Conservation (phyloP, 53 echinoderm and acorn worm species). For the Paracentrotus lividus region DNA sequence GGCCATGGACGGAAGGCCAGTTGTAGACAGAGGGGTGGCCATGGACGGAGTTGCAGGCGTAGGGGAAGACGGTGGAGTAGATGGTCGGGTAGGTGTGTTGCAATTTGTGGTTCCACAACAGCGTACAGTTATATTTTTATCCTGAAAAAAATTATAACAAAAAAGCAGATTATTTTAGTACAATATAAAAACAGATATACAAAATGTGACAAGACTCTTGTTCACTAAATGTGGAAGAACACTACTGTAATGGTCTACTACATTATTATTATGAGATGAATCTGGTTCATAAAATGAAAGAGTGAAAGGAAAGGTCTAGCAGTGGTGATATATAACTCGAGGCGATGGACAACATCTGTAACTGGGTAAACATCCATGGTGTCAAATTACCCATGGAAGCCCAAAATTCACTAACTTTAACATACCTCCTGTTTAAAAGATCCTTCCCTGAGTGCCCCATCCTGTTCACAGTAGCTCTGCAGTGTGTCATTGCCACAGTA, state of each 20-base stretch:
- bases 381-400: no score
- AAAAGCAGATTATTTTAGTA: not conserved
- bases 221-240: not conserved
- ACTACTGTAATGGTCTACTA: not conserved
- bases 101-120: slow-evolving; percentile 12
- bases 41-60: not conserved
- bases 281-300: no score
- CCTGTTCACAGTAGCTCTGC: not conserved
- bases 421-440: not conserved
- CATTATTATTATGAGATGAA: not conserved
- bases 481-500: slow-evolving; percentile 2
- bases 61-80: not conserved
- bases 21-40: not conserved
- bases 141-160: not conserved
- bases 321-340: no score
- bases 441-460: slow-evolving; percentile 14
- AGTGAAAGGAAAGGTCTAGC: no score
- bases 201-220: not conserved
- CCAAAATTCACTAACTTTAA: no score
- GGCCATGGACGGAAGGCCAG: not conserved
- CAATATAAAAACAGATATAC: not conserved
- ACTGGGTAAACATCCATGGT: no score
- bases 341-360: no score
- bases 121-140: not conserved
- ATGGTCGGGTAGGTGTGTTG: not conserved